Base-by-base conservation (phyloP, 2,888 invertebrate species). In the Petrolisthes cinctipes region DNA sequence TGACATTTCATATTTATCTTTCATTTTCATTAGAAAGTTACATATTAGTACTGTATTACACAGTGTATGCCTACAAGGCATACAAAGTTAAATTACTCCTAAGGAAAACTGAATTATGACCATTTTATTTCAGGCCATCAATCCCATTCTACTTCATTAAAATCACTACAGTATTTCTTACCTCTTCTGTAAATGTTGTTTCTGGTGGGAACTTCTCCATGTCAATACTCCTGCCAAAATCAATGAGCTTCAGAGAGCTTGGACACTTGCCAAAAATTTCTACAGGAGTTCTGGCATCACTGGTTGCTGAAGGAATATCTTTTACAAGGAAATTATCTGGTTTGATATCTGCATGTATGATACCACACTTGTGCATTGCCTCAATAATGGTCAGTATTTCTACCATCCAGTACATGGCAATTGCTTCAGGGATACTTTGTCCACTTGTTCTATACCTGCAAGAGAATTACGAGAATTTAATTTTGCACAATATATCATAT, bases 271-370 rank as follows among this genome's bases (percentile, higher is more conserved):
- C 11, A 73, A 88, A 86, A 51, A 87, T 79, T 20, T 89, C 87
- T 4, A 66, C 71, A 7, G 85, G 75, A 0, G 82, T 78, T 5
- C 51, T 56, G 17, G 82, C 85, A 4, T 20, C 11, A 37, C 9
- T 57, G 61, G 75, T 51, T 7, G 86, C 51, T 11, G 57, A 17
- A 17, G 85, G 85, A 53, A 82, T 83, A 56, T 68, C 73, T 9
- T 80, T 85, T 9, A 95, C 94, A 91, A 98, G 93, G 93, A 98
- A 96, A 93, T 99, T 99, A 92, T 99, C 99, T 0, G 98, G 97
- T 92, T 99, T 99, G 85, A 99, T 95, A 92, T 99, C 99, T 0
- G 96, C 98, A 92, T 99, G 99, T 91, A 99, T 97, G 90, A 99
- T 97, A 92, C 96, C 94, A 91, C 96, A 95, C 91, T 95, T 95